Evolutionary conservation across 2,888 invertebrate species (phyloP).

Genomic region (Pristionchus maxplancki): DNA sequence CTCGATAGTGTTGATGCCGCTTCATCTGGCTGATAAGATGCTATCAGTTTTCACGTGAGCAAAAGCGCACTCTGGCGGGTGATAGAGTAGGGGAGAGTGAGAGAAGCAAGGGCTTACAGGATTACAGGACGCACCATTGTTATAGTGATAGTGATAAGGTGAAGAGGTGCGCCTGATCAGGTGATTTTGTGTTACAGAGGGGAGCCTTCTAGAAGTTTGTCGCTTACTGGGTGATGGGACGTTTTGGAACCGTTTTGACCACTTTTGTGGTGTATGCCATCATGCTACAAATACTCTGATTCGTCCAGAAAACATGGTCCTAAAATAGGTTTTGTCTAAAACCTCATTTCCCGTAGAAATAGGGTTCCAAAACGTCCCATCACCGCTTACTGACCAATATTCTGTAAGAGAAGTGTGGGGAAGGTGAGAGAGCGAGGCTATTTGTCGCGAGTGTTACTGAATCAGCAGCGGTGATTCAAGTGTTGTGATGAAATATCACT

Average conservation of each 20-base stretch:
- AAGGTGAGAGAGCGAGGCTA: background rate
- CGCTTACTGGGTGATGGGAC: too few relatives aligned
- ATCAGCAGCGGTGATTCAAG: background rate
- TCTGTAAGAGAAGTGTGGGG: background rate
- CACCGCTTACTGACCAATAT: too few relatives aligned
- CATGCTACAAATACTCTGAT: too few relatives aligned
- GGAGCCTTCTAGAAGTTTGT: background rate
- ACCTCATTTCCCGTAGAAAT: too few relatives aligned
- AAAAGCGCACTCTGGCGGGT: background rate
- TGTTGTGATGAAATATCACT: background rate
- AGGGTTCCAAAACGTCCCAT: too few relatives aligned
- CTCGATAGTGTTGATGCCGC: background rate
- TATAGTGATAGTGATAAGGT: background rate
- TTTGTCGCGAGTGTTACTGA: background rate
- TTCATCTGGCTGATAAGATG: background rate
- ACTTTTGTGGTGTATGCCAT: too few relatives aligned
- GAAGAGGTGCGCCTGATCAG: background rate
- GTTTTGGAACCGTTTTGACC: too few relatives aligned
- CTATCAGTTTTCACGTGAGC: background rate
- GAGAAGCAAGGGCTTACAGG: background rate
- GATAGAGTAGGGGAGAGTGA: background rate
- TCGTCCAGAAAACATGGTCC: too few relatives aligned
- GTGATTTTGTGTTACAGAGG: background rate
- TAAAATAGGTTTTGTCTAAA: too few relatives aligned
- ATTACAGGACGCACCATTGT: background rate